These are phyloP conservation scores for Caenorhabditis wallacei DNA, from an alignment of 2,888 invertebrate species.

Conservation along the genomic window DNA sequence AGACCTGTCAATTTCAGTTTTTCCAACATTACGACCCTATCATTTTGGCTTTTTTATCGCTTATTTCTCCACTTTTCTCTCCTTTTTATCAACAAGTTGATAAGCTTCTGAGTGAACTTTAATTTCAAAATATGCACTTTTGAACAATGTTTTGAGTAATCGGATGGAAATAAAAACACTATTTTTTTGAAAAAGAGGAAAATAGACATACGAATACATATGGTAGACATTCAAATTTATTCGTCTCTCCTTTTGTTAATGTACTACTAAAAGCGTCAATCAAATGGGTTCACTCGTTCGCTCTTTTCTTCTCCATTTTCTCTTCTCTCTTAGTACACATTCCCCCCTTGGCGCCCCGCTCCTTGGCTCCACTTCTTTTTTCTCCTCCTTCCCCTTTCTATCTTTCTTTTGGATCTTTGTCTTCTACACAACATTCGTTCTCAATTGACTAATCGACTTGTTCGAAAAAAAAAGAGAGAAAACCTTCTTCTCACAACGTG, in stretches of 20 bases:
- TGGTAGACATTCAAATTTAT: background rate
- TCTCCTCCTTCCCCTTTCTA: conserved; percentile 1
- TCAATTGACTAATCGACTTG: conserved; percentile 7
- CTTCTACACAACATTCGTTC: conserved; percentile 11
- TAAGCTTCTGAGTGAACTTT: conserved; percentile 30
- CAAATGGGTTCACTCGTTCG: conserved; percentile 7
- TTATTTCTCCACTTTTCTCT: background rate
- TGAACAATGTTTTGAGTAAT: background rate
- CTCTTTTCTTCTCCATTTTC: conserved; percentile 5
- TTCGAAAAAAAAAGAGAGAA: conserved; percentile 18
- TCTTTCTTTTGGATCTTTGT: conserved; percentile 16
- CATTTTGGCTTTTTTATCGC: conserved; percentile 1
- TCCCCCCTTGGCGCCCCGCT: conserved; percentile 23
- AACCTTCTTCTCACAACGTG: conserved; percentile 5
- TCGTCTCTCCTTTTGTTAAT: background rate
- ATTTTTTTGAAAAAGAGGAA: background rate
- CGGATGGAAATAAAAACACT: background rate
- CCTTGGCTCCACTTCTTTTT: conserved; percentile 11
- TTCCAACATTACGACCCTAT: conserved; percentile 2
- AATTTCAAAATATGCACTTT: conserved; percentile 16
- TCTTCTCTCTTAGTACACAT: conserved; percentile 24
- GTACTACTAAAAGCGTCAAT: background rate
- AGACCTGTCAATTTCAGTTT: conserved; percentile 10
- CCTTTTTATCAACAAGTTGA: background rate
- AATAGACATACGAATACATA: too few species aligned